Evolutionary conservation across 1,140 invertebrate genomes (phyloP).

Genomic region (Tachypleus tridentatus): DNA sequence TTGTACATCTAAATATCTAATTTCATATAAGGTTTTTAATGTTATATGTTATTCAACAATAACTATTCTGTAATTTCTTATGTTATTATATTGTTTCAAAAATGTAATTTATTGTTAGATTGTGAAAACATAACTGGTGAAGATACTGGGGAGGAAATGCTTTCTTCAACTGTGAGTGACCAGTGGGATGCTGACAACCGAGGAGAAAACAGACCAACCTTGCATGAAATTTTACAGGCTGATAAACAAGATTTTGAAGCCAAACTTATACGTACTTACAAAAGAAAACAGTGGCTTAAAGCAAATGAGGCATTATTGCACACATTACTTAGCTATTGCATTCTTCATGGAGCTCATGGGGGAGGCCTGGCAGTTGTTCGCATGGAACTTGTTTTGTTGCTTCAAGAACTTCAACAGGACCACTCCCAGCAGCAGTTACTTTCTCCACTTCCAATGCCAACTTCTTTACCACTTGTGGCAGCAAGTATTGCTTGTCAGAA

Average conservation of each 20-base stretch:
- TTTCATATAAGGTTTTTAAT: no score
- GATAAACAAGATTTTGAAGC: conserved; percentile 93
- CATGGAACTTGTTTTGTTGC: conserved; percentile 90
- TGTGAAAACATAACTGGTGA: no score
- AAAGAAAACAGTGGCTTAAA: conserved; percentile 54
- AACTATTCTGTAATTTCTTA: no score
- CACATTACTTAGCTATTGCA: conserved; percentile 90
- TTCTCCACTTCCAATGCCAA: conserved; percentile 91
- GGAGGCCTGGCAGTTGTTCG: conserved; percentile 90
- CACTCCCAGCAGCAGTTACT: conserved; percentile 68
- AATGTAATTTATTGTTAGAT: no score
- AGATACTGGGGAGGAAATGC: no score
- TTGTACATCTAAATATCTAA: no score
- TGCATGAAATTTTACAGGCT: conserved; percentile 82
- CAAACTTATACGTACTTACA: conserved; percentile 73
- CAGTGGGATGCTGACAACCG: no score
- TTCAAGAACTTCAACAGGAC: conserved; percentile 91
- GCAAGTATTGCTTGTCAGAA: conserved; percentile 91
- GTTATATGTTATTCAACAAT: no score
- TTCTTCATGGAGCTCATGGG: conserved; percentile 86
- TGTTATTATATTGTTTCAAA: no score
- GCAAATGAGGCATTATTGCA: conserved; percentile 87
- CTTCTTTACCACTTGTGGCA: conserved; percentile 80
- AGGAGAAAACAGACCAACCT: conserved; percentile 64
- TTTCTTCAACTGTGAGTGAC: no score